These are phyloP conservation scores for Epicampocera succincta DNA, from an alignment of 2,888 invertebrate species.

Conservation along the genomic window DNA sequence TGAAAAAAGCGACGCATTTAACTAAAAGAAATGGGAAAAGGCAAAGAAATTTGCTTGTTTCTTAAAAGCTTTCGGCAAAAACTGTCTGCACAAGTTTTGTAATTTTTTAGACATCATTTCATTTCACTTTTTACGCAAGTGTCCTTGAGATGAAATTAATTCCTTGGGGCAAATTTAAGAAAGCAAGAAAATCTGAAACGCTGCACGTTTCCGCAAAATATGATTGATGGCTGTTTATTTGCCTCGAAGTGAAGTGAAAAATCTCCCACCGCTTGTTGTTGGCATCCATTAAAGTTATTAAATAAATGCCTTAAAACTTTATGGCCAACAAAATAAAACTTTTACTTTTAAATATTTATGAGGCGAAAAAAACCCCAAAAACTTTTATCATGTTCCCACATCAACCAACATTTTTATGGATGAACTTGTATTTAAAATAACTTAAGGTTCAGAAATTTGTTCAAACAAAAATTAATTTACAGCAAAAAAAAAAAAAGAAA, in stretches of 20 bases:
- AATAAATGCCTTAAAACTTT: slow-evolving; percentile 19
- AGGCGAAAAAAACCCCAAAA: not conserved
- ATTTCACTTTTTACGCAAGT: not conserved
- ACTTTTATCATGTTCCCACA: slow-evolving; percentile 1
- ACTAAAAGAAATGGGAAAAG: not conserved
- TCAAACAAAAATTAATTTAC: no score
- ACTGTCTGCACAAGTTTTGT: slow-evolving; percentile 30
- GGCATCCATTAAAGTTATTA: slow-evolving; percentile 30
- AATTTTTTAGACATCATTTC: not conserved
- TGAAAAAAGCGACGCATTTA: not conserved
- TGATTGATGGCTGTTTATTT: slow-evolving; percentile 4
- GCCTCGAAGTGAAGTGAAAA: not conserved
- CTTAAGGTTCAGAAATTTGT: no score
- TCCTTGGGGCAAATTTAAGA: not conserved
- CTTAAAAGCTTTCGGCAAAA: slow-evolving; percentile 33
- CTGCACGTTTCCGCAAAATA: not conserved
- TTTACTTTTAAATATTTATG: slow-evolving; percentile 12
- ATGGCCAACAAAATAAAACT: slow-evolving; percentile 8
- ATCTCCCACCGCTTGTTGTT: not conserved
- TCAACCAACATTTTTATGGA: not conserved
- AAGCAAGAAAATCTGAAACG: not conserved
- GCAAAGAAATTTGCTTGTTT: slow-evolving; percentile 15
- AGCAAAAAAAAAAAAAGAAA: no score
- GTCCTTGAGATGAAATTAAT: slow-evolving; percentile 32
- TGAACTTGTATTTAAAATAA: no score